Conservation (phyloP, 2,888 invertebrate genomes). For the Ormyrus labotus region DNA sequence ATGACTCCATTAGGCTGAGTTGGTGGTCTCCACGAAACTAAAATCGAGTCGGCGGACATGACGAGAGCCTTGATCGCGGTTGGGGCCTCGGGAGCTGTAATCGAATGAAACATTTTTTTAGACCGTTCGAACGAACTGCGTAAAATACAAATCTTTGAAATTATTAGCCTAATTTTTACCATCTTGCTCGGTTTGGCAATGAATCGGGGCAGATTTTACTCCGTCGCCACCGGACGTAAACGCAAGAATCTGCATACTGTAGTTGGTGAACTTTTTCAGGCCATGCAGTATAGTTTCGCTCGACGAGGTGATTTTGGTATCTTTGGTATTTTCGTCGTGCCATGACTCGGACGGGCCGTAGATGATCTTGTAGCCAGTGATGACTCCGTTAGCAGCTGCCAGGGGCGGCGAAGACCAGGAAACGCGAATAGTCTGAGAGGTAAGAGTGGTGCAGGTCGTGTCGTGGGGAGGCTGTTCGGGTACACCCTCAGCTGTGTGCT, state of each 20-base stretch:
- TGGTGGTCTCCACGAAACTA: conserved; percentile 96
- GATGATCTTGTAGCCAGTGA: conserved; percentile 96
- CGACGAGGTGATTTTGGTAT: conserved; percentile 93
- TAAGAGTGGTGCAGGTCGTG: conserved; percentile 93
- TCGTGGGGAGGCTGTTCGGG: conserved; percentile 95
- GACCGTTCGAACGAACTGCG: background rate
- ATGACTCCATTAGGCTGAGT: conserved; percentile 94
- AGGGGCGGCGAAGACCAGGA: conserved; percentile 96
- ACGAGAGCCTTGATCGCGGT: conserved; percentile 94
- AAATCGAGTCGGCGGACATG: conserved; percentile 92
- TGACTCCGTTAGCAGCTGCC: conserved; percentile 93
- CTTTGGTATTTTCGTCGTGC: conserved; percentile 95
- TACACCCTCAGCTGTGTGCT: conserved; percentile 95
- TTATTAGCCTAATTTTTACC: conserved; percentile 78
- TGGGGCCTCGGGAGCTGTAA: conserved; percentile 92
- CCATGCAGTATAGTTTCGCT: conserved; percentile 95
- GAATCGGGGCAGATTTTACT: conserved; percentile 90
- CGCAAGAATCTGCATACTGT: conserved; percentile 96
- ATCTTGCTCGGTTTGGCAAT: conserved; percentile 97
- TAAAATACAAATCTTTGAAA: background rate
- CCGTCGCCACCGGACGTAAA: conserved; percentile 97
- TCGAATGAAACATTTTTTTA: background rate
- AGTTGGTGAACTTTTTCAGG: conserved; percentile 95
- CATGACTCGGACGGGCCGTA: conserved; percentile 94
- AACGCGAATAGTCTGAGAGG: conserved; percentile 95